These are phyloP conservation scores for Luscinia luscinia DNA, from an alignment of 2,797 vertebrate species.

Conservation along the genomic window DNA sequence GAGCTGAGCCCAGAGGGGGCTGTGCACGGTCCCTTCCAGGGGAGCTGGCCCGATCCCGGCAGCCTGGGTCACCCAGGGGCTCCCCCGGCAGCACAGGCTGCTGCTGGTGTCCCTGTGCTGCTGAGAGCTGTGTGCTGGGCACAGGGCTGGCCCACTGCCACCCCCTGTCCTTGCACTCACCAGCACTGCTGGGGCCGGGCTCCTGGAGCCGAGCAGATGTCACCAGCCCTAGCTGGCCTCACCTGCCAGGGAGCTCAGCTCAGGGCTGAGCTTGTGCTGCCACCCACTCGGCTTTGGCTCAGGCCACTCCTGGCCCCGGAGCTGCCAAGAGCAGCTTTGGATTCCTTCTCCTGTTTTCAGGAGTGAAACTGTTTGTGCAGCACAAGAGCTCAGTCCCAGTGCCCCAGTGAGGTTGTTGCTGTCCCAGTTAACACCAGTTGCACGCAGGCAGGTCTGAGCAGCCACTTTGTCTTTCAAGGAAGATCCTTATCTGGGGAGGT, in stretches of 20 bases:
- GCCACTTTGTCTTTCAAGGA: background rate
- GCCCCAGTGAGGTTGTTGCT: background rate
- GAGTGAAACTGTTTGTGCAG: background rate
- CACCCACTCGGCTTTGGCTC: background rate
- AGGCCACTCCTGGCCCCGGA: background rate
- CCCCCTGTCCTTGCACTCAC: background rate
- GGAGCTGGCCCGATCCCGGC: background rate
- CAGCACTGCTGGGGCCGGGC: background rate
- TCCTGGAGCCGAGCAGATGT: background rate
- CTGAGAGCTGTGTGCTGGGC: background rate
- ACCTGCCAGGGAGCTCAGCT: background rate
- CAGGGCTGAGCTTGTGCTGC: background rate
- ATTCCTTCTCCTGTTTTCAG: background rate
- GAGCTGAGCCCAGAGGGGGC: background rate
- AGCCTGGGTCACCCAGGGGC: rapidly evolving
- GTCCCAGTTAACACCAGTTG: background rate
- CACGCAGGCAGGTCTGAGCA: background rate
- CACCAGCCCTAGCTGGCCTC: slow-evolving; percentile 16
- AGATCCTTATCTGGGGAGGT: slow-evolving; percentile 16
- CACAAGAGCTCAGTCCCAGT: background rate
- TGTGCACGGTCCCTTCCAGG: background rate
- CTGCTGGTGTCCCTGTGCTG: too few species aligned
- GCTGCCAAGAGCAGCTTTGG: background rate
- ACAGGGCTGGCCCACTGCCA: background rate
- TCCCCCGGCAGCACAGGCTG: background rate